Conservation (phyloP, 2,797 vertebrate genomes). For the Brotogeris chrysoptera region DNA sequence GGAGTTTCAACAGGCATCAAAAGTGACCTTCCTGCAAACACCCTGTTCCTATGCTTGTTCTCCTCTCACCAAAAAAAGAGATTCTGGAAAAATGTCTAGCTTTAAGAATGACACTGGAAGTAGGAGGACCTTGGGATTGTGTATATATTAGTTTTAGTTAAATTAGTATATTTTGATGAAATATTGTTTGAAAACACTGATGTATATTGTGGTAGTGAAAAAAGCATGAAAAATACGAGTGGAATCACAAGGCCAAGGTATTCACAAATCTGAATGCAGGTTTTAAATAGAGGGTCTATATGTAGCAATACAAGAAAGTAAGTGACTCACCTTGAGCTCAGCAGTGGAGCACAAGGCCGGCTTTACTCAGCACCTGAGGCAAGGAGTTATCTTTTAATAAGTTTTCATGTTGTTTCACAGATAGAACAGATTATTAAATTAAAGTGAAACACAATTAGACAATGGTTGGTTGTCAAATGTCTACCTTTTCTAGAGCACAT, state of each 20-base stretch:
- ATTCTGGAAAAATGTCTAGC: not conserved
- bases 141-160: not conserved
- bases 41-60: not conserved
- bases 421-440: constrained; percentile 16
- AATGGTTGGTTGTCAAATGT: not conserved
- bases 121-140: not conserved
- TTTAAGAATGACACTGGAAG: not conserved
- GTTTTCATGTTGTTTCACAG: not conserved
- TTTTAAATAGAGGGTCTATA: not conserved
- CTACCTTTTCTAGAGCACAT: not conserved
- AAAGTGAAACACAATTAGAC: not conserved
- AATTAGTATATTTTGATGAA: not conserved
- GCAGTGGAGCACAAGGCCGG: not conserved
- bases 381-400: constrained; percentile 17
- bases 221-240: not conserved
- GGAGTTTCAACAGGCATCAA: not conserved
- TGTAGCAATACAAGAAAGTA: not conserved
- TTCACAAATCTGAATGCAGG: not conserved
- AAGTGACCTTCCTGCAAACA: not conserved
- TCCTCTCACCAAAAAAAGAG: not conserved
- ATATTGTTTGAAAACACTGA: not conserved
- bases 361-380: not conserved
- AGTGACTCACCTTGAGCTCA: not conserved
- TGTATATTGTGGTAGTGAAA: not conserved
- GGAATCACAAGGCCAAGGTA: not conserved